phyloP scores from a whole-genome alignment of 2,113 vertebrate genomes.

The Cathartes aura region DNA sequence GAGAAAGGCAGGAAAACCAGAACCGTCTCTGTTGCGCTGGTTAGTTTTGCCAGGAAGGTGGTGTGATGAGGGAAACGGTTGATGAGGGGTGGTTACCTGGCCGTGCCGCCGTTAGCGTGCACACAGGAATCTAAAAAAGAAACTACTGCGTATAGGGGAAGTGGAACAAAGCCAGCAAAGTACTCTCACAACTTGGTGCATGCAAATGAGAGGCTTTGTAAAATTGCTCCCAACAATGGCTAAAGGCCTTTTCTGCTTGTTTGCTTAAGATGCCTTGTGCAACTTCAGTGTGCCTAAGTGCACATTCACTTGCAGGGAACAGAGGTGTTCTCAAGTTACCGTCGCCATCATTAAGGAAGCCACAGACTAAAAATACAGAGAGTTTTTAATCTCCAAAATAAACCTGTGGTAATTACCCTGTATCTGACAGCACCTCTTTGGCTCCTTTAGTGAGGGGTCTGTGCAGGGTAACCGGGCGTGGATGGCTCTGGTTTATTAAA shows the following conservation, averaged over 20 bases:
- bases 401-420: neutral
- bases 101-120: fast-evolving
- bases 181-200: neutral
- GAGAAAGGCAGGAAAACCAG: neutral
- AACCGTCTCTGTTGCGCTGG: neutral
- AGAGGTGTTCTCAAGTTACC: neutral
- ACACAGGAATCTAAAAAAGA: neutral
- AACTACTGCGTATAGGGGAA: fast-evolving
- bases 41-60: neutral
- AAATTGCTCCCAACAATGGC: neutral
- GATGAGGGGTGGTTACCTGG: neutral
- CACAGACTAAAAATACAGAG: neutral
- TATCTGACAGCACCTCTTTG: neutral
- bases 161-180: neutral
- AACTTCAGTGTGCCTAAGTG: fast-evolving
- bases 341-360: neutral
- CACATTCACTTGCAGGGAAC: too few relatives aligned
- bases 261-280: neutral
- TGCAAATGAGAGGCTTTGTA: neutral
- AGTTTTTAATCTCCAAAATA: neutral
- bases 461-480: neutral
- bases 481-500: neutral
- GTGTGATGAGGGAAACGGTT: neutral
- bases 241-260: neutral
- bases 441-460: neutral